Evolutionary conservation across 2,797 vertebrate genomes (phyloP).

Genomic region (Knipowitschia caucasica): DNA sequence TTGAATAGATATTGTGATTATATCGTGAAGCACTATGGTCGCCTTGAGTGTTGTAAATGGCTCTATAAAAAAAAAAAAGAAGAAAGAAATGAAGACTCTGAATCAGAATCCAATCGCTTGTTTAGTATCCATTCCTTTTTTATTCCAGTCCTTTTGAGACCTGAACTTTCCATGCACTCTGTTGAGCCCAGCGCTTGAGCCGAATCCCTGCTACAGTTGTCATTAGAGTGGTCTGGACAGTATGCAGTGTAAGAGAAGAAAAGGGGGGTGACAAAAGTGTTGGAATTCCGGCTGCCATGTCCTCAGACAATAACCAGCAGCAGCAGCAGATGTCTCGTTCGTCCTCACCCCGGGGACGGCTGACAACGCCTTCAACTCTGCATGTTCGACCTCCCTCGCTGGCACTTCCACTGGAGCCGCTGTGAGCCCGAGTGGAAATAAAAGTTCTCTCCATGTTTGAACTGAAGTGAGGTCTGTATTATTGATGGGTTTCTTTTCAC

Average conservation of each 20-base stretch:
- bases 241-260: conserved; percentile 29
- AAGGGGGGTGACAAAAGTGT: conserved; percentile 31
- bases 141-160: neutral
- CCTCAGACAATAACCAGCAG: conserved; percentile 51
- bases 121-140: too few species aligned
- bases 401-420: conserved; percentile 36
- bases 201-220: conserved; percentile 9
- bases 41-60: too few species aligned
- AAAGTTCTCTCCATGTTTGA: conserved; percentile 12
- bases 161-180: neutral
- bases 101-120: too few species aligned
- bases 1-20: too few species aligned
- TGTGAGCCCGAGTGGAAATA: conserved; percentile 21
- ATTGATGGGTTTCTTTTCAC: too few species aligned
- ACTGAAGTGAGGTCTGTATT: too few species aligned
- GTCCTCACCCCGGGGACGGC: conserved; percentile 44
- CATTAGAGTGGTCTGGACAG: neutral
- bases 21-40: too few species aligned
- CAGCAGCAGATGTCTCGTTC: conserved; percentile 52
- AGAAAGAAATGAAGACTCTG: too few species aligned
- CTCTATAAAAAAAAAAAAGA: too few species aligned
- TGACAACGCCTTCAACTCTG: conserved; percentile 52
- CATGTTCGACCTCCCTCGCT: conserved; percentile 45
- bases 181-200: neutral
- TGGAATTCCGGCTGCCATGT: conserved; percentile 39